Base-by-base conservation (phyloP, 2,888 invertebrate species). In the Lobophora halterata region DNA sequence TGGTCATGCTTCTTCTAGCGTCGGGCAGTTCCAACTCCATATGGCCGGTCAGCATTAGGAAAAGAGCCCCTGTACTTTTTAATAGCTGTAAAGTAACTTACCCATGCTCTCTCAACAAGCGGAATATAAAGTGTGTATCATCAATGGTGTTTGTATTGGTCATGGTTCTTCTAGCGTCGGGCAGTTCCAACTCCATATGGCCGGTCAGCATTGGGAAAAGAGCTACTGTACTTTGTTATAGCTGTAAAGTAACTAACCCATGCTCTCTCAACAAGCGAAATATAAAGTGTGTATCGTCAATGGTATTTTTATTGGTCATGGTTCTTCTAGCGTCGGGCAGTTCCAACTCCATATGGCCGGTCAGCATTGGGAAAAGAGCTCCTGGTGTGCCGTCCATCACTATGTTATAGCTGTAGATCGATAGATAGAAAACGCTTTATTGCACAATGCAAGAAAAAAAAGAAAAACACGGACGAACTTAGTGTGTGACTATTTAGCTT, bases 161-260 rank as follows among this genome's bases (percentile, higher is more conserved):
- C 67, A 90, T 88, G 21, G 92, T 81, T 74, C 92, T 92, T 49
- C 96, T 89, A 0, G 94, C 93, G 62, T 97, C 96, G 0, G 96
- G 96, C 27, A 97, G 69, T 70, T 97, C 97, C 7, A 94, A 72
- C 70, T 97, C 97, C 0, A 90, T 92, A 64, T 90, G 90, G 2
- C 97, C 97, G 0, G 96, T 95, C 1, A 97, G 79, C 41, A 97
- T 92, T 0, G 97, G 97, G 50, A 96, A 94, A 20, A 97, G 71
- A 0, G 97, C 96, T 38, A 93, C 95, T 0, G 95, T 0, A 96
- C 91, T 51, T 95, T 95, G 64, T 96, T 95, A 64, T 92, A 90
- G 0, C 80, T 81, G 19, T 6, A 18, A n/a, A 20, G n/a, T n/a
- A n/a, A n/a, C n/a, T n/a, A n/a, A n/a, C n/a, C n/a, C n/a, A n/a